phyloP scores from a whole-genome alignment of 2,797 vertebrate species.

The Fratercula arctica region DNA sequence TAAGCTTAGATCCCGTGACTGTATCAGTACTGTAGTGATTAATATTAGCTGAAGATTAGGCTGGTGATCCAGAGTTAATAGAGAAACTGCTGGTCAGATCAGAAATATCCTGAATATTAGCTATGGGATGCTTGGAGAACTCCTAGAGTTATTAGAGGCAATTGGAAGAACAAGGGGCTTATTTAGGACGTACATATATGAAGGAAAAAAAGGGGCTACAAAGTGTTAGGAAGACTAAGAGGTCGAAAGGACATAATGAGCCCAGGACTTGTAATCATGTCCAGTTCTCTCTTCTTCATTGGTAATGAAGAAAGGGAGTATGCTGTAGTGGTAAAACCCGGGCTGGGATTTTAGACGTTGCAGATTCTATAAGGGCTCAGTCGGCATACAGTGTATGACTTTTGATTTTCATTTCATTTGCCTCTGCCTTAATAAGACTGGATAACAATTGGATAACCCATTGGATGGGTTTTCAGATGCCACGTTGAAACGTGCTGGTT shows the following conservation, averaged over 20 bases:
- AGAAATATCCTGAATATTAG: background rate
- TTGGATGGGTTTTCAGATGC: background rate
- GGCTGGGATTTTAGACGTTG: background rate
- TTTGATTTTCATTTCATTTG: background rate
- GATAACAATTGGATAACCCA: background rate
- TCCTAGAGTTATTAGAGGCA: background rate
- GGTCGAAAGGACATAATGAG: rapidly evolving
- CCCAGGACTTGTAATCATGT: background rate
- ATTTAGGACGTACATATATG: background rate
- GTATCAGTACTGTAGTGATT: background rate
- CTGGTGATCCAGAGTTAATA: background rate
- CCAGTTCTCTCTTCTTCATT: background rate
- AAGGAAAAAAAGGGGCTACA: background rate
- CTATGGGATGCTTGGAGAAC: background rate
- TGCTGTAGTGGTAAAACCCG: background rate
- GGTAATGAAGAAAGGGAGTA: background rate
- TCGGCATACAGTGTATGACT: background rate
- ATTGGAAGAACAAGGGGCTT: background rate
- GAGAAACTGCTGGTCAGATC: background rate
- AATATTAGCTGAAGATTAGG: background rate
- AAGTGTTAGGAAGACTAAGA: background rate
- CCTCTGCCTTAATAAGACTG: background rate
- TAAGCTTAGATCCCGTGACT: background rate
- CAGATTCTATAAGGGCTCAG: background rate
- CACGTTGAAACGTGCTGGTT: background rate